phyloP scores from a whole-genome alignment of 2,888 invertebrate species.

The Cephus pygmeus region DNA sequence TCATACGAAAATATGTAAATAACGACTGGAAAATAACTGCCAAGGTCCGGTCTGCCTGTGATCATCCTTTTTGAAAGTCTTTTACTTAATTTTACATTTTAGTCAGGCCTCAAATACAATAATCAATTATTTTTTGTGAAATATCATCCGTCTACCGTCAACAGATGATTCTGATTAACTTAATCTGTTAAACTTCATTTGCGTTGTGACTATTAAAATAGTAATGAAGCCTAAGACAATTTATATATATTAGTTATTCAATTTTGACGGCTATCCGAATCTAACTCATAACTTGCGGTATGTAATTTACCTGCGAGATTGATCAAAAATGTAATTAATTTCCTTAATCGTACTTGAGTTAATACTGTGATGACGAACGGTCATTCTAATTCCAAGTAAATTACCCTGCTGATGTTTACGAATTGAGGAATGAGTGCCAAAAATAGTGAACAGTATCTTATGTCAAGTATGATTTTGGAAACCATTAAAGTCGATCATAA shows the following conservation, averaged over 20 bases:
- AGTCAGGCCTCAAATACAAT: neutral
- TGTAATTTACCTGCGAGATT: neutral
- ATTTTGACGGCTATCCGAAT: neutral
- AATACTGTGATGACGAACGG: neutral
- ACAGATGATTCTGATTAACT: neutral
- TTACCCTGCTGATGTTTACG: neutral
- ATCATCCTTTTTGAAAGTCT: neutral
- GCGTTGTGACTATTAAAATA: neutral
- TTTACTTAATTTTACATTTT: neutral
- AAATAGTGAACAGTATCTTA: neutral
- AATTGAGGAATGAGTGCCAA: constrained; percentile 1
- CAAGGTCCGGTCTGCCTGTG: neutral
- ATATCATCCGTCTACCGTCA: neutral
- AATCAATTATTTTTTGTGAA: neutral
- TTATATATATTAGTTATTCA: neutral
- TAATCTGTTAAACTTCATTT: neutral
- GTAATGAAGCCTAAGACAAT: neutral
- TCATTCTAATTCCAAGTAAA: neutral
- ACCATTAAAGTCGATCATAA: neutral
- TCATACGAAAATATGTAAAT: neutral
- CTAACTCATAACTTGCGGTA: neutral
- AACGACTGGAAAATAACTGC: neutral
- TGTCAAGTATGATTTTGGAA: neutral
- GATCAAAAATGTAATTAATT: neutral
- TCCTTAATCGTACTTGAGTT: neutral